Evolutionary conservation across 2,113 vertebrate species (phyloP), one percentile per base, ranked within the genome.

Genomic region (Vicugna pacos): DNA sequence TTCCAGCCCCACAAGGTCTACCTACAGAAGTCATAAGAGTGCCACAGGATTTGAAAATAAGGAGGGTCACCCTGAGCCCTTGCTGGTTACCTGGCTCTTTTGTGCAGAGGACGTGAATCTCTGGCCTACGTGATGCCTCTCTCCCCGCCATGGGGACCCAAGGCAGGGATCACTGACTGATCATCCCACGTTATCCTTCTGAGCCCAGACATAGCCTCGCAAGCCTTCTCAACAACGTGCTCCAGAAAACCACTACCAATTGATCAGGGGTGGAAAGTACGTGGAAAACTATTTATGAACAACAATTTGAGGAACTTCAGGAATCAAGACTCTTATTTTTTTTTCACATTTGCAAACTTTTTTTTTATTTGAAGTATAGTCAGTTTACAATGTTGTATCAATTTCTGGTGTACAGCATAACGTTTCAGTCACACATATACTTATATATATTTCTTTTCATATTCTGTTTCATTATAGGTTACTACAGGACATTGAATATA

Each of bases 11-110:
- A 54, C 20, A 58, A 2, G n/a, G 2, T 13, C 10, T 30, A 62
- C 6, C 32, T 22, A 72, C 22, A 6, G 38, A 77, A 72, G 50
- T 64, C 60, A 48, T 22, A 81, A 28, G 58, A 6, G 17, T 15
- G 9, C 20, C 38, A 32, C 46, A 42, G 62, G 28, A n/a, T 64
- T 76, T 76, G 50, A 56, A 70, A 77, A 64, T 1, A 60, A 54
- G 65, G 3, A 0, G 4, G 1, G 2, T 13, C 5, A 16, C 7
- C 65, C 62, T n/a, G 52, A 58, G 42, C 10, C 42, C 19, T 46
- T 46, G 42, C 20, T 75, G n/a, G 30, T 64, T 4, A n/a, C 26
- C 38, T 42, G 14, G 11, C 19, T 69, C 4, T 70, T 2, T 24
- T 42, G 50, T 30, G 9, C 13, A 80, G 20, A 6, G 32, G 32